Percentiles rank a stretch among this genome's conserved stretches.
Evolutionary conservation across 2,888 invertebrate species (phyloP).

Genomic region (Encarsia formosa): DNA sequence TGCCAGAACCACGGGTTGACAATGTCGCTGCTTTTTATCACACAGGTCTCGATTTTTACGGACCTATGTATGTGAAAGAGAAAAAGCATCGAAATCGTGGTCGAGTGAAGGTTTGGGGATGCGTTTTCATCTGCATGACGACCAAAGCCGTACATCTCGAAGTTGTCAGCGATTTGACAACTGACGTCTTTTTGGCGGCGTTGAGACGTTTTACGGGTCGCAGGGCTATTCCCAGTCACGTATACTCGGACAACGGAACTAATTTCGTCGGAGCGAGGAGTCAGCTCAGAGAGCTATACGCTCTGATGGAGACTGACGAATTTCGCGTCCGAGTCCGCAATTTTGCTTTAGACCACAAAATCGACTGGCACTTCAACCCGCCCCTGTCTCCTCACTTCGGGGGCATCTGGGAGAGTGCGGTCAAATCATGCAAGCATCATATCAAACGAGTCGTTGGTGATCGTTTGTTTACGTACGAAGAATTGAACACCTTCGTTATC

Average conservation of each 20-base stretch:
- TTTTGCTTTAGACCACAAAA: neutral
- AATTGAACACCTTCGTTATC: neutral
- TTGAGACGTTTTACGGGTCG: neutral
- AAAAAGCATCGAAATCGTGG: too few relatives aligned
- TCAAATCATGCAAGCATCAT: neutral
- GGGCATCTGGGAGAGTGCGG: neutral
- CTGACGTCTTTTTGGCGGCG: neutral
- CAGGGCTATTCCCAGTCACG: neutral
- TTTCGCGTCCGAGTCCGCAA: neutral
- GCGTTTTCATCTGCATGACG: conserved; percentile 38
- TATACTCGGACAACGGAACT: neutral
- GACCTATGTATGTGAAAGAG: too few relatives aligned
- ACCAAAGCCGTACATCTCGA: conserved; percentile 37
- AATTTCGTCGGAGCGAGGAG: neutral
- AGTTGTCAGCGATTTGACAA: neutral
- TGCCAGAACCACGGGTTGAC: too few relatives aligned
- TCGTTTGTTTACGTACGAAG: neutral
- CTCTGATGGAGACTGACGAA: neutral
- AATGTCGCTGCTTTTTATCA: conserved; percentile 30
- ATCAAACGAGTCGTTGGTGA: neutral
- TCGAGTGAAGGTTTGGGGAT: too few relatives aligned
- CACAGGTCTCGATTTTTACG: conserved; percentile 36
- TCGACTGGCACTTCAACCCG: neutral
- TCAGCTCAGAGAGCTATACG: neutral
- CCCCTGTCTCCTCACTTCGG: neutral